Conservation (phyloP, 1,140 invertebrate species). For the Dicyema japonicum region DNA sequence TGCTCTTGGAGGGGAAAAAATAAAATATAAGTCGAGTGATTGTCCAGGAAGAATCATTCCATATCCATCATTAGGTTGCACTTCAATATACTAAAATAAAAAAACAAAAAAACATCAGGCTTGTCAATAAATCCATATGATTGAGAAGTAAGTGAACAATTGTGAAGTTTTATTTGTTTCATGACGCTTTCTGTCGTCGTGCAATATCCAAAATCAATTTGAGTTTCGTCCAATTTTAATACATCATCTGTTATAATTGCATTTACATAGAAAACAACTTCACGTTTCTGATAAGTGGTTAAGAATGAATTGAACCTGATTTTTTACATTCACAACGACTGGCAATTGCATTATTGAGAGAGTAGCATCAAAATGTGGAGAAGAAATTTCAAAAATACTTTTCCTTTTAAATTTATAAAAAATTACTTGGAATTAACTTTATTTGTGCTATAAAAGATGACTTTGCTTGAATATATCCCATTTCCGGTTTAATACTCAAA, state of each 20-base stretch:
- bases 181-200: constrained; percentile 15
- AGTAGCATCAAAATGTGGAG: constrained; percentile 14
- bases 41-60: constrained; percentile 16
- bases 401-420: constrained; percentile 12
- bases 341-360: constrained; percentile 17
- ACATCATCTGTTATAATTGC: constrained; percentile 16
- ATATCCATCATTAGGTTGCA: constrained; percentile 21
- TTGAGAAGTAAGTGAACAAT: constrained; percentile 17
- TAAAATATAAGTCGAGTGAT: constrained; percentile 13
- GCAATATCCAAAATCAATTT: constrained; percentile 16
- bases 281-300: constrained; percentile 7
- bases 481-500: background rate
- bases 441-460: background rate
- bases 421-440: background rate
- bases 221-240: constrained; percentile 4
- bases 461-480: background rate
- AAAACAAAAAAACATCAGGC: constrained; percentile 9
- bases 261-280: constrained; percentile 13
- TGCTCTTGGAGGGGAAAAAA: constrained; percentile 16
- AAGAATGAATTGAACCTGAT: constrained; percentile 9
- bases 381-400: constrained; percentile 11
- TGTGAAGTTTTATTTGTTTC: constrained; percentile 11
- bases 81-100: constrained; percentile 12
- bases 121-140: constrained; percentile 17
- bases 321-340: constrained; percentile 13